Evolutionary conservation across 1,140 invertebrate species (phyloP), one percentile per base, ranked within the genome.

Genomic region (Drosophila yakuba): DNA sequence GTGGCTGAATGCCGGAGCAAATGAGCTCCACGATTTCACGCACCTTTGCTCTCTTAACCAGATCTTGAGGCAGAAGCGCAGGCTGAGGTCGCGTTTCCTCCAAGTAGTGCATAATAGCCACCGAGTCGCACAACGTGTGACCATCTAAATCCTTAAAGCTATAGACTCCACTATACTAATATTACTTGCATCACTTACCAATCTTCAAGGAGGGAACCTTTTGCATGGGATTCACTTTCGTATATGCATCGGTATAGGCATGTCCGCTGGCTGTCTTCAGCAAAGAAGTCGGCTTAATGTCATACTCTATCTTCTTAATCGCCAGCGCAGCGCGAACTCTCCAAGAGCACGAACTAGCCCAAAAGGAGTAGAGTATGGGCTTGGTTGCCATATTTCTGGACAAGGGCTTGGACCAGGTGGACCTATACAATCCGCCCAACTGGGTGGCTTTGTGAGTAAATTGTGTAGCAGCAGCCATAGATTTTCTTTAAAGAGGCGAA

Each of bases 71-170:
- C 92, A 99, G 94, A 8, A 98, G 91, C 35, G 96, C 95, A 58
- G 95, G 94, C 82, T 97, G 95, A 2, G 97, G 97, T 82, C 96
- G 94, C 1, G 95, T 96, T 93, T 99, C 98, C 93, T 99, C 98
- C 78, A 99, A 93, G 93, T 98, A 99, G 93, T 99, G 97, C 94
- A 99, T 95, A 73, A 99, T 99, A 79, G 97, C 97, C 44, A 98
- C 92, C 91, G 97, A 98, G 93, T 99, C 98, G 76, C 97, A 95
- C 15, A 98, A 45, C 10, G 43, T 45, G 11, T 45, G 43, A 12
- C 43, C 43, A 45, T 45, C 43, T 45, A 20, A 17, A 12, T 3
- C 3, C 8, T 1, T 10, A 23, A 12, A 12, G 12, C 20, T 4
- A 20, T 20, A 45, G 17, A 45, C 12, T 45, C 1, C 0, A 43